phyloP scores from a whole-genome alignment of 2,113 vertebrate genomes.

The Ibidorhyncha struthersii region DNA sequence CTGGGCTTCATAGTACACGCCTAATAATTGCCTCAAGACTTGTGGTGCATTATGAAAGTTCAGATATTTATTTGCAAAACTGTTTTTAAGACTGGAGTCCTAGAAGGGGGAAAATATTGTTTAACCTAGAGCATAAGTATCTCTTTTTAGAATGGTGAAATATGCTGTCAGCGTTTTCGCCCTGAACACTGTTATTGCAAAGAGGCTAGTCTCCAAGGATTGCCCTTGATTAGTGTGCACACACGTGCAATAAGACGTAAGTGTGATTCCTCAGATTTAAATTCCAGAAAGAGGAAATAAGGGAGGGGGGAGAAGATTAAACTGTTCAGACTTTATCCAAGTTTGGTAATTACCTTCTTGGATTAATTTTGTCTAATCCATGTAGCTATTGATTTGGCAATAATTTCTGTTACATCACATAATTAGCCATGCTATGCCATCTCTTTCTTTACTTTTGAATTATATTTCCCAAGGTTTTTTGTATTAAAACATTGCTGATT shows the following conservation, averaged over 20 bases:
- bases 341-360: constrained; percentile 18
- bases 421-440: background rate
- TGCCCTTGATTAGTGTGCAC: background rate
- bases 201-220: background rate
- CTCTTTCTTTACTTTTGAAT: background rate
- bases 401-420: constrained; percentile 6
- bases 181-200: background rate
- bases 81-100: background rate
- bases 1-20: background rate
- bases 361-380: constrained; percentile 28
- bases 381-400: constrained; percentile 36
- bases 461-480: background rate
- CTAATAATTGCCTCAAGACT: background rate
- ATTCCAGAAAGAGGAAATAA: background rate
- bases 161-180: background rate
- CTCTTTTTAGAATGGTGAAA: background rate
- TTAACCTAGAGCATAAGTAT: background rate
- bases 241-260: background rate
- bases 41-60: background rate
- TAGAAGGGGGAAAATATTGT: background rate
- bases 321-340: background rate
- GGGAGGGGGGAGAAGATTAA: background rate
- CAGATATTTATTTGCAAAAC: background rate
- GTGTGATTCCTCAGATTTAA: background rate
- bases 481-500: background rate